phyloP scores from a whole-genome alignment of 1,140 invertebrate species.

The Penaeus vannamei region DNA sequence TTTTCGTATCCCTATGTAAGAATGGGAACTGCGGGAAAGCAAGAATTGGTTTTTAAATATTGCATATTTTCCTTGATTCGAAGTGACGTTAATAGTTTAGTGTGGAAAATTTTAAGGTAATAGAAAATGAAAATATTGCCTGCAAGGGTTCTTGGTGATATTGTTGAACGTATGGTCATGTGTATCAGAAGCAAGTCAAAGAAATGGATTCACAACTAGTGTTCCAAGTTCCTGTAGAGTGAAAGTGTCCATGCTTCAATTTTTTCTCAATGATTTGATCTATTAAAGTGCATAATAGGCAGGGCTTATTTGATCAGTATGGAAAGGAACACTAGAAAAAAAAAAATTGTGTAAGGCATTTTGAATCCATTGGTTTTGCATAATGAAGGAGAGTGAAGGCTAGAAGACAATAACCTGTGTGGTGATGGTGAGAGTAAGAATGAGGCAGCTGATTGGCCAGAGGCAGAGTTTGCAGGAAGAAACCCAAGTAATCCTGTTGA shows the following conservation, averaged over 20 bases:
- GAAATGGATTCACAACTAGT: too few species aligned
- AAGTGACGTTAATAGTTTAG: background rate
- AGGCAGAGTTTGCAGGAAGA: constrained; percentile 55
- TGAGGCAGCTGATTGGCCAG: constrained; percentile 31
- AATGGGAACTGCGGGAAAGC: constrained; percentile 55
- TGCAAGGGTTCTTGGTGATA: background rate
- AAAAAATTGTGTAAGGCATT: too few species aligned
- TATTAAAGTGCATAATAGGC: too few species aligned
- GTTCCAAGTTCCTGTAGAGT: too few species aligned
- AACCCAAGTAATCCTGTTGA: constrained; percentile 44
- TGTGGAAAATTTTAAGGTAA: constrained; percentile 20
- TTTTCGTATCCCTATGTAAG: constrained; percentile 56
- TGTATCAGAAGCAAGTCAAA: too few species aligned
- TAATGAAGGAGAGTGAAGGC: too few species aligned
- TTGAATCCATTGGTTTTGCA: too few species aligned
- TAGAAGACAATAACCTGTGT: background rate
- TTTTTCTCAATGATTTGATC: too few species aligned
- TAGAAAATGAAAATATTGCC: constrained; percentile 10
- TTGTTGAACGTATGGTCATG: too few species aligned
- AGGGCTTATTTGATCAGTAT: too few species aligned
- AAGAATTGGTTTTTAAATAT: constrained; percentile 45
- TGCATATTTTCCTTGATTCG: constrained; percentile 8
- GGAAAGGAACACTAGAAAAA: too few species aligned
- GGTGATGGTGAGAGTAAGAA: constrained; percentile 25
- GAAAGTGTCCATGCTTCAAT: too few species aligned